These are phyloP conservation scores for Trinorchestia longiramus DNA, from an alignment of 1,140 invertebrate species.

Conservation along the genomic window DNA sequence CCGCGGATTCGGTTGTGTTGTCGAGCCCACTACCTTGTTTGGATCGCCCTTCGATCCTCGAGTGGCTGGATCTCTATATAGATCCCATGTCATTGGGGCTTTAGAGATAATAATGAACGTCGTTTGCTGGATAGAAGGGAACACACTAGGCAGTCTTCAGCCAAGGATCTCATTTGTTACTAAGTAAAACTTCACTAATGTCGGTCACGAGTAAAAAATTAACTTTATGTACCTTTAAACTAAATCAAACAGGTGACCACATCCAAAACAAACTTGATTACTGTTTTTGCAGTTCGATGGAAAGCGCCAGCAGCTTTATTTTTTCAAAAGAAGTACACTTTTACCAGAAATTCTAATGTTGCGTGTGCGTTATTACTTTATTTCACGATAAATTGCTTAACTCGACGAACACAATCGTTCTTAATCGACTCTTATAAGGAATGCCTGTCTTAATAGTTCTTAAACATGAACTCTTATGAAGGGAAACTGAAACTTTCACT, in stretches of 20 bases:
- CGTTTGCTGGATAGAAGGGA: background rate
- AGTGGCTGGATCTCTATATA: slow-evolving; percentile 4
- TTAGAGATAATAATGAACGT: background rate
- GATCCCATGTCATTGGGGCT: background rate
- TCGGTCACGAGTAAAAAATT: background rate
- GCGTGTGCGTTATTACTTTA: background rate
- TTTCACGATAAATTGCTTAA: background rate
- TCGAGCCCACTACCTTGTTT: background rate
- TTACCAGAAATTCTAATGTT: background rate
- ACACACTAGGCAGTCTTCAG: background rate
- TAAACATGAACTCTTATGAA: background rate
- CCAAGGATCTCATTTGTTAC: background rate
- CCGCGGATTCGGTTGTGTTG: background rate
- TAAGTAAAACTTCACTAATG: background rate
- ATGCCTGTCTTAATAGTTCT: background rate
- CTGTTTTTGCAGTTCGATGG: background rate
- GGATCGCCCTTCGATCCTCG: background rate
- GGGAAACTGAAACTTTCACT: background rate
- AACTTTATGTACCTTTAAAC: background rate
- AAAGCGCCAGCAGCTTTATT: background rate
- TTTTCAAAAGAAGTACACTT: background rate
- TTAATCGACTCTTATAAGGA: background rate
- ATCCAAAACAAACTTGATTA: background rate
- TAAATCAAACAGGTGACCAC: background rate
- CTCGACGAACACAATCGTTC: background rate